A percentile compares a stretch with the other conserved stretches of the same genome.
Conservation (phyloP, 2,888 invertebrate species). For the Entomobrya proxima region DNA sequence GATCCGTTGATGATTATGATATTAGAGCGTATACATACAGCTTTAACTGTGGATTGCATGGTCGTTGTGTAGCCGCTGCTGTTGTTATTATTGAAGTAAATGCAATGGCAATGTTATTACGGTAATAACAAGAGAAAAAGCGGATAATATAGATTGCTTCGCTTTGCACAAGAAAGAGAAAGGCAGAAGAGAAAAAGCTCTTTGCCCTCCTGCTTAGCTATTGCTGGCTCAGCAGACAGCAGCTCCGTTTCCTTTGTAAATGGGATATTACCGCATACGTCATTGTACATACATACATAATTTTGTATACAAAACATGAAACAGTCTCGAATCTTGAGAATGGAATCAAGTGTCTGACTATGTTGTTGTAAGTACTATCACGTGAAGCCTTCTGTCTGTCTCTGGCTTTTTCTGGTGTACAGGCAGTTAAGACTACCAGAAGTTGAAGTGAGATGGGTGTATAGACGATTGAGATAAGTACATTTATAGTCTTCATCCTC, state of each 20-base stretch:
- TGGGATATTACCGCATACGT: conserved; percentile 38
- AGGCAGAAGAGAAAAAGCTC: neutral
- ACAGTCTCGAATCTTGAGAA: neutral
- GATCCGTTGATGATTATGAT: conserved; percentile 42
- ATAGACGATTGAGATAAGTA: conserved; percentile 24
- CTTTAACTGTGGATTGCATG: neutral
- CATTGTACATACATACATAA: neutral
- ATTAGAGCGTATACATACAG: neutral
- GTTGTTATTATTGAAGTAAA: conserved; percentile 25
- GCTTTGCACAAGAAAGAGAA: conserved; percentile 22
- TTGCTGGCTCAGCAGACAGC: neutral
- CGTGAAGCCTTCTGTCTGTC: neutral
- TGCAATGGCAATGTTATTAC: conserved; percentile 54
- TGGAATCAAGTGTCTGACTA: neutral
- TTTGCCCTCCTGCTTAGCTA: conserved; percentile 33
- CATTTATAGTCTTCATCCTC: conserved; percentile 36
- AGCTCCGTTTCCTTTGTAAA: conserved; percentile 23
- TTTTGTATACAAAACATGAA: conserved; percentile 10
- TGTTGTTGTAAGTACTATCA: neutral
- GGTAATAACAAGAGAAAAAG: conserved; percentile 30
- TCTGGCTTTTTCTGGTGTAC: neutral
- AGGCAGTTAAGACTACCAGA: neutral
- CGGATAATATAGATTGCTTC: conserved; percentile 29
- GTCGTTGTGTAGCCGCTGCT: neutral
- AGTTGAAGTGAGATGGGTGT: neutral